phyloP scores from a whole-genome alignment of 2,888 invertebrate species.

The Neoascia interrupta region DNA sequence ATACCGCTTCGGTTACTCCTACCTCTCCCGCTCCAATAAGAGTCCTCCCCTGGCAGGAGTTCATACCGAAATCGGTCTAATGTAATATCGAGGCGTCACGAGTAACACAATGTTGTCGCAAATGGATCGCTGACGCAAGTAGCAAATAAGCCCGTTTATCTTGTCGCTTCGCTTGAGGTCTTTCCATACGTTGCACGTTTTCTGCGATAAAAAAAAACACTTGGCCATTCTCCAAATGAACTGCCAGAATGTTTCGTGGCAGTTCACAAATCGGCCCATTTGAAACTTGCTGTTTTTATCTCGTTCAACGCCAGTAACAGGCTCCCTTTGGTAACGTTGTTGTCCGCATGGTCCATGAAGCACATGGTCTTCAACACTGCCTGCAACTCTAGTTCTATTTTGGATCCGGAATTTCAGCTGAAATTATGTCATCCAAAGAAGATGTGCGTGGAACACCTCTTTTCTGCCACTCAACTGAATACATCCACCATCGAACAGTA shows the following conservation, averaged over 20 bases:
- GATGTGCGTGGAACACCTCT: not conserved
- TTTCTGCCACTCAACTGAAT: slow-evolving; percentile 9
- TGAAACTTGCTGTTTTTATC: slow-evolving; percentile 1
- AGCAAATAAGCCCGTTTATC: not conserved
- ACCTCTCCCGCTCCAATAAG: no score
- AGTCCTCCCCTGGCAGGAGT: no score
- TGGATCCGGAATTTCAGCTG: slow-evolving; percentile 71
- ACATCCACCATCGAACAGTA: slow-evolving; percentile 18
- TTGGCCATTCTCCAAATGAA: no score
- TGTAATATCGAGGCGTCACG: no score
- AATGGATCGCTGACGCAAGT: not conserved
- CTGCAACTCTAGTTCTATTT: slow-evolving; percentile 69
- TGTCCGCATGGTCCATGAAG: slow-evolving; percentile 75
- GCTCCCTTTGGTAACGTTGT: not conserved
- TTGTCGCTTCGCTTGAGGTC: no score
- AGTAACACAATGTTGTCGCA: no score
- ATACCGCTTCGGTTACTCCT: no score
- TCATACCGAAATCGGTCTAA: no score
- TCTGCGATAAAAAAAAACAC: no score
- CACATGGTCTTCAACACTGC: slow-evolving; percentile 71
- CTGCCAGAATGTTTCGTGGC: not conserved
- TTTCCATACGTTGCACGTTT: no score
- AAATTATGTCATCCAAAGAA: slow-evolving; percentile 14
- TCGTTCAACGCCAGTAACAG: slow-evolving; percentile 11
- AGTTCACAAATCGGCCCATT: not conserved